phyloP scores from a whole-genome alignment of 1,140 invertebrate genomes.

The Scaptodrosophila lebanonensis region DNA sequence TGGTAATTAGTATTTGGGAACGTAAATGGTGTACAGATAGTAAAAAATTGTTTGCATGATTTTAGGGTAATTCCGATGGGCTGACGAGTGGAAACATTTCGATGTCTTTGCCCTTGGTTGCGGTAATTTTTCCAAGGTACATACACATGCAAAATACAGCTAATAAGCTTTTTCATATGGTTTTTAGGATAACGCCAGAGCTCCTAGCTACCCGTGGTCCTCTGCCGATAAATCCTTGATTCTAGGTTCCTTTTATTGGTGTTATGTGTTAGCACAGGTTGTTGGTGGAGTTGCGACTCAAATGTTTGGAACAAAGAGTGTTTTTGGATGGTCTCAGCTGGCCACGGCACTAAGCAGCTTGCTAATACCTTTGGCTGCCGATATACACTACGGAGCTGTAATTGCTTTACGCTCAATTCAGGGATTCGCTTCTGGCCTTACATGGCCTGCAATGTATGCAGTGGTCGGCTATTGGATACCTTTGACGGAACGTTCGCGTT shows the following conservation, averaged over 20 bases:
- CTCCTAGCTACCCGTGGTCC: conserved; percentile 78
- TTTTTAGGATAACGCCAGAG: conserved; percentile 28
- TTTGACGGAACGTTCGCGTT: conserved; percentile 84
- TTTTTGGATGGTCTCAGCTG: conserved; percentile 86
- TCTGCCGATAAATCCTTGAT: conserved; percentile 81
- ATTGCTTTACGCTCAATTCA: conserved; percentile 83
- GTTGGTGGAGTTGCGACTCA: conserved; percentile 86
- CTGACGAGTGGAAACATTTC: too few relatives aligned
- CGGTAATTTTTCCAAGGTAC: background rate
- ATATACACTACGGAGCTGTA: conserved; percentile 81
- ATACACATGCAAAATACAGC: background rate
- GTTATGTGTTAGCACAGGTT: conserved; percentile 84
- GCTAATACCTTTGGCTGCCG: conserved; percentile 82
- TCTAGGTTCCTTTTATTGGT: conserved; percentile 85
- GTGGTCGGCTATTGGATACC: conserved; percentile 92
- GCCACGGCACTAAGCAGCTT: conserved; percentile 84
- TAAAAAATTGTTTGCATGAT: too few relatives aligned
- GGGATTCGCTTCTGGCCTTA: conserved; percentile 86
- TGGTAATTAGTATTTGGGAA: too few relatives aligned
- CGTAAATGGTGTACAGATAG: too few relatives aligned
- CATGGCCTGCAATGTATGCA: conserved; percentile 91
- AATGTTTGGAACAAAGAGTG: conserved; percentile 86
- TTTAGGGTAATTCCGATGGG: too few relatives aligned
- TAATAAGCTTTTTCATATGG: conserved; percentile 2
- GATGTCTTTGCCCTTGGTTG: conserved; percentile 39